Conservation (phyloP, 2,888 invertebrate genomes). For the Sinohyriopsis cumingii region DNA sequence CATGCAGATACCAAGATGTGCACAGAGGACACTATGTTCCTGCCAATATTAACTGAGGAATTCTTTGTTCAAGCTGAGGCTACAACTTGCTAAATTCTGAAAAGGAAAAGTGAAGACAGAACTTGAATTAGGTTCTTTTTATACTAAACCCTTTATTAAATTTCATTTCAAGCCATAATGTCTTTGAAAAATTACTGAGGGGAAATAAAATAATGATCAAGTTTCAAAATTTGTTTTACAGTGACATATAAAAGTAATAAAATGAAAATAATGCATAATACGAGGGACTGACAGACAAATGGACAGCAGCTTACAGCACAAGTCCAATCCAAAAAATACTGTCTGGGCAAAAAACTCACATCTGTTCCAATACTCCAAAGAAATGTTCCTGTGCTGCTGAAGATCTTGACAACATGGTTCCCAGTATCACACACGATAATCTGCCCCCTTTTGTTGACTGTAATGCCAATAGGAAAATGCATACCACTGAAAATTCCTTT, state of each 20-base stretch:
- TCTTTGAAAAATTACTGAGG: too few relatives aligned
- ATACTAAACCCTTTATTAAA: not conserved
- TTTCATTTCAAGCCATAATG: too few relatives aligned
- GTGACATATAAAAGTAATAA: too few relatives aligned
- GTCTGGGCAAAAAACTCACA: conserved; percentile 11
- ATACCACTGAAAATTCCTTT: conserved; percentile 14
- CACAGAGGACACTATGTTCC: too few relatives aligned
- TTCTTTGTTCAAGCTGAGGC: conserved; percentile 1
- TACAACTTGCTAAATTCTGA: conserved; percentile 1
- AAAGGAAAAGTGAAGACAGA: not conserved
- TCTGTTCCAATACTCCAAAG: conserved; percentile 23
- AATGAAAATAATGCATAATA: too few relatives aligned
- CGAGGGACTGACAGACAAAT: too few relatives aligned
- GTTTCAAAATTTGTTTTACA: too few relatives aligned
- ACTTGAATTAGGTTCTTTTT: not conserved
- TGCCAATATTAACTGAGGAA: too few relatives aligned
- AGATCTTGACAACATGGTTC: conserved; percentile 52
- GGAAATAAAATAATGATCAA: too few relatives aligned
- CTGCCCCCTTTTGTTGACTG: conserved; percentile 41
- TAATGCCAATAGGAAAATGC: conserved; percentile 55
- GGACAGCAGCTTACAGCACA: too few relatives aligned
- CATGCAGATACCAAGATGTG: too few relatives aligned
- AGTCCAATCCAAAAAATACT: not conserved
- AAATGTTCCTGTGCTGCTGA: conserved; percentile 28
- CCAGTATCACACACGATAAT: conserved; percentile 58